Evolutionary conservation across 92 coral and sea anemone genomes (phyloP).

Genomic region (Muricea muricata): DNA sequence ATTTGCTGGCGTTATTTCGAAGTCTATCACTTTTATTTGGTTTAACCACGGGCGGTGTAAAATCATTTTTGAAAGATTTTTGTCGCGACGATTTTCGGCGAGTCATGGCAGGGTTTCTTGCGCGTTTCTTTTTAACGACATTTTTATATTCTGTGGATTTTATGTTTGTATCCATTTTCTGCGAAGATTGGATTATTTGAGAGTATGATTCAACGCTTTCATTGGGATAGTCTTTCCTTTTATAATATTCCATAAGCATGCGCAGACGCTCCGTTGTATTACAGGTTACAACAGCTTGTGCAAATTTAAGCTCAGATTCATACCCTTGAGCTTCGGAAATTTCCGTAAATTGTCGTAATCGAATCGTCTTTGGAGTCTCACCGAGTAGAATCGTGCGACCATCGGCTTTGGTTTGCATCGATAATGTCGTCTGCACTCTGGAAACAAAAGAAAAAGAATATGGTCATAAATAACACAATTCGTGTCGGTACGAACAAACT

Average conservation of each 20-base stretch:
- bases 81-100: conserved; percentile 12
- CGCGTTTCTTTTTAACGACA: background rate
- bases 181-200: conserved; percentile 16
- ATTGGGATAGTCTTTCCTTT: conserved; percentile 34
- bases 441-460: background rate
- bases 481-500: no score
- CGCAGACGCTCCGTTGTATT: conserved; percentile 50
- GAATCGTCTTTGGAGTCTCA: conserved; percentile 78
- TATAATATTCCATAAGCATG: conserved; percentile 67
- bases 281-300: conserved; percentile 57
- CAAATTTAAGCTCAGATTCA: conserved; percentile 73
- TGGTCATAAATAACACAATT: background rate
- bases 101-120: background rate
- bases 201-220: conserved; percentile 10
- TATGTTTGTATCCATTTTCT: background rate
- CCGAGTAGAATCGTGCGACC: conserved; percentile 71
- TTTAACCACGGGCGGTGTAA: background rate
- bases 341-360: conserved; percentile 75
- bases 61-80: conserved; percentile 2
- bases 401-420: conserved; percentile 55
- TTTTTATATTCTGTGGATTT: background rate
- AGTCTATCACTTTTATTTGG: conserved; percentile 12
- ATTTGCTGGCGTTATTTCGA: background rate
- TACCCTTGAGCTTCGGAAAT: conserved; percentile 67
- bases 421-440: background rate